Evolutionary conservation across 2,888 invertebrate genomes (phyloP).

Genomic region (Leucophora obtusa): DNA sequence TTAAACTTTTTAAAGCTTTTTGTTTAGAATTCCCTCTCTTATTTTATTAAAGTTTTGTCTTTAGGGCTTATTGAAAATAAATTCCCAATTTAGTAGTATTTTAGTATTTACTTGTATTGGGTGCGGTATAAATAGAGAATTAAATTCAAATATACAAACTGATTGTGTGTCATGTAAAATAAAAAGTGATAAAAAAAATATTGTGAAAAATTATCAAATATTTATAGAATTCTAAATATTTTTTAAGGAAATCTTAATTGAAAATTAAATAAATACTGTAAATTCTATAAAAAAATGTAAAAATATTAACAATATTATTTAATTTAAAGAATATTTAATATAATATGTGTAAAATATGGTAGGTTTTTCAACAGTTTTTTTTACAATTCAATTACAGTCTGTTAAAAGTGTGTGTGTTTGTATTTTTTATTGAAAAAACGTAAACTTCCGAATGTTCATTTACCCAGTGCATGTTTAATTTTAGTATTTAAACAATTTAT

Average conservation of each 20-base stretch:
- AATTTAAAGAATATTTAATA: background rate
- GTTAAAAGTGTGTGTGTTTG: background rate
- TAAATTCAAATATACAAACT: background rate
- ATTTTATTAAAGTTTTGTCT: background rate
- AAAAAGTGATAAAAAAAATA: slow-evolving; percentile 16
- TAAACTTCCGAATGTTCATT: slow-evolving; percentile 24
- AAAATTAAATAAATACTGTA: background rate
- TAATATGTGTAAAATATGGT: slow-evolving; percentile 30
- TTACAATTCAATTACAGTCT: background rate
- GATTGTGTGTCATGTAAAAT: slow-evolving; percentile 30
- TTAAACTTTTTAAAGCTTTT: background rate
- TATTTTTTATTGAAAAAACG: slow-evolving; percentile 6
- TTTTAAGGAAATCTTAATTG: too few relatives aligned
- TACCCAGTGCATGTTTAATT: slow-evolving; percentile 17
- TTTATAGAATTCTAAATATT: too few relatives aligned
- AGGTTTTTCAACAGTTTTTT: slow-evolving; percentile 3
- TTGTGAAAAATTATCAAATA: background rate
- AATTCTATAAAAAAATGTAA: background rate
- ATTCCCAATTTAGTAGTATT: slow-evolving; percentile 47
- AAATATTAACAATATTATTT: background rate
- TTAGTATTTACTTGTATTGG: slow-evolving; percentile 54
- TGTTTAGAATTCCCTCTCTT: background rate
- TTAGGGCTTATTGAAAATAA: slow-evolving; percentile 21
- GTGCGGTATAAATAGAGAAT: slow-evolving; percentile 49
- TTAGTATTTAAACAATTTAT: background rate